These are phyloP conservation scores for Drosophila atripex DNA, from an alignment of 2,888 invertebrate species.

Conservation along the genomic window DNA sequence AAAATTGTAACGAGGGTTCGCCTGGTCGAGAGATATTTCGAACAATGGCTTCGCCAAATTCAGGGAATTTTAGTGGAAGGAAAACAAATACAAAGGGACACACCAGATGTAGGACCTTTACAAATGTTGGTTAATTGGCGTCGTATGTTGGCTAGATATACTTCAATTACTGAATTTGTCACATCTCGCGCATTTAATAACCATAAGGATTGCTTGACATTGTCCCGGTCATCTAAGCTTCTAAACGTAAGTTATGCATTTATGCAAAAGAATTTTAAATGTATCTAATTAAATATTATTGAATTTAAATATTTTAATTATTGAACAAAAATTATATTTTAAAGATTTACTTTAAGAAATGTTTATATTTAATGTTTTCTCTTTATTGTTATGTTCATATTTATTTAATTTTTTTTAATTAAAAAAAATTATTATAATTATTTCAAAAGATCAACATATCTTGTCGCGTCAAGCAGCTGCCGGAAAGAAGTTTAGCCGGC, in stretches of 20 bases:
- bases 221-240: slow-evolving; percentile 88
- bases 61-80: slow-evolving; percentile 86
- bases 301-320: no score
- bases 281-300: no score
- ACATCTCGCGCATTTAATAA: slow-evolving; percentile 86
- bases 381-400: no score
- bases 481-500: no score
- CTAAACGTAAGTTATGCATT: slow-evolving; percentile 85
- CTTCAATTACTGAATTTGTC: slow-evolving; percentile 91
- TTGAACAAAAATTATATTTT: no score
- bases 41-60: slow-evolving; percentile 89
- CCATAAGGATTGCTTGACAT: slow-evolving; percentile 88
- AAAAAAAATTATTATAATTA: no score
- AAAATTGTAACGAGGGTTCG: slow-evolving; percentile 86
- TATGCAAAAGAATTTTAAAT: no score
- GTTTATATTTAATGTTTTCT: no score
- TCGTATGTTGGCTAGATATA: slow-evolving; percentile 86
- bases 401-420: no score
- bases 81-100: slow-evolving; percentile 91
- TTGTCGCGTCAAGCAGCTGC: no score
- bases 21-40: slow-evolving; percentile 87
- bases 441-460: no score
- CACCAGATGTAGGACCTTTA: slow-evolving; percentile 91
- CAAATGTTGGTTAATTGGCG: slow-evolving; percentile 94
- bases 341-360: no score